Evolutionary conservation across 2,113 vertebrate genomes (phyloP), one percentile per base, ranked within the genome.

Genomic region (Colius striatus): DNA sequence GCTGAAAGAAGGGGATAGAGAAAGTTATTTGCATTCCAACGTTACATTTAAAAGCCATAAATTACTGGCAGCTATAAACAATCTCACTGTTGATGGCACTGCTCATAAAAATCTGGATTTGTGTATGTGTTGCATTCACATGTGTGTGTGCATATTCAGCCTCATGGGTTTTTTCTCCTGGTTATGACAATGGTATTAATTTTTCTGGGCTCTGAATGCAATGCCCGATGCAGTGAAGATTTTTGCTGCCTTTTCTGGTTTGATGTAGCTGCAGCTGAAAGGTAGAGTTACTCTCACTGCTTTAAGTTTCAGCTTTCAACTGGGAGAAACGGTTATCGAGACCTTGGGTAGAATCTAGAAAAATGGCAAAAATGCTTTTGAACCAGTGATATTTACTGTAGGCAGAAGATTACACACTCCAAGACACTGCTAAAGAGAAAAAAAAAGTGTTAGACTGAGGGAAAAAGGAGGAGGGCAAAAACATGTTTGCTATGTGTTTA

Each of bases 21-120:
- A 92, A 95, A 95, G 80, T 95, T 97, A 97, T 98, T 97, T 97
- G 95, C 96, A 97, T 98, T 91, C 90, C 96, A 94, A 70, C 92
- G 89, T 97, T 96, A 90, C 86, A 96, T 97, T 97, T 97, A 96
- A 98, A 98, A 97, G 92, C 92, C 95, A 88, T 98, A 97, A 98
- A 98, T 98, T 97, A 92, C 54, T 23, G 32, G 66, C 75, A 93
- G 82, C 97, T 95, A 96, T 98, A 98, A 98, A 96, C 97, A 97
- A 98, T 97, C 78, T 94, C 89, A 81, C 77, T 92, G 79, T 86
- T 96, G 94, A 98, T 12, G 17, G 76, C 70, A 65, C 66, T 8
- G 96, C 96, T 97, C 96, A 91, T 98, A 97, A 98, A 98, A 93
- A 91, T 86, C 87, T 95, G 94, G 65, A 79, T 93, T 90, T 94